A percentile compares a stretch with the other conserved stretches of the same genome.
Evolutionary conservation across 1,140 invertebrate genomes (phyloP).

Genomic region (Drosophila sp.): DNA sequence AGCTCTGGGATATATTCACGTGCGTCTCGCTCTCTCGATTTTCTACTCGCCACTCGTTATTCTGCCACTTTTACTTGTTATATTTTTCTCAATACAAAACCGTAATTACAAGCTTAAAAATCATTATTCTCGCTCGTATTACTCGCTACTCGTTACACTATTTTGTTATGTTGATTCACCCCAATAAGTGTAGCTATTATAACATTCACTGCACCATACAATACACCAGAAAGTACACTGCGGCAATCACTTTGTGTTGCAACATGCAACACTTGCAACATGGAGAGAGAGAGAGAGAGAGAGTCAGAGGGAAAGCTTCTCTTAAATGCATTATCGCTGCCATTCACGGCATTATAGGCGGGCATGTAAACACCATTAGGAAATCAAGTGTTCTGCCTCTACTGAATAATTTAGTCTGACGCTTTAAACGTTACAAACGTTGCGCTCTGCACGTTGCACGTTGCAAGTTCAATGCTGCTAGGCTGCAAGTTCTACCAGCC

Average conservation of each 20-base stretch:
- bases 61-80: too few species aligned
- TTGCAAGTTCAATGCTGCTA: background rate
- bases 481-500: background rate
- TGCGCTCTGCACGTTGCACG: background rate
- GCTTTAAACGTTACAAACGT: constrained; percentile 30
- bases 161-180: too few species aligned
- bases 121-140: background rate
- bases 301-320: too few species aligned
- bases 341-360: constrained; percentile 54
- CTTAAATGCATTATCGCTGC: constrained; percentile 56
- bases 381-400: constrained; percentile 51
- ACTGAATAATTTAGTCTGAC: constrained; percentile 52
- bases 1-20: too few species aligned
- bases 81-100: background rate
- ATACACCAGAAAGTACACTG: too few species aligned
- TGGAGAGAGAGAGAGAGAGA: constrained; percentile 6
- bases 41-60: background rate
- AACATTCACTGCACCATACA: too few species aligned
- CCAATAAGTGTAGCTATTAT: too few species aligned
- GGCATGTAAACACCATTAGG: constrained; percentile 61
- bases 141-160: background rate
- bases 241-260: constrained; percentile 6
- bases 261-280: constrained; percentile 1
- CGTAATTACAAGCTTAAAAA: too few species aligned
- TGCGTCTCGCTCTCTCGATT: background rate